These are phyloP conservation scores for Amniataba percoides DNA, from an alignment of 2,797 vertebrate genomes.

Conservation along the genomic window DNA sequence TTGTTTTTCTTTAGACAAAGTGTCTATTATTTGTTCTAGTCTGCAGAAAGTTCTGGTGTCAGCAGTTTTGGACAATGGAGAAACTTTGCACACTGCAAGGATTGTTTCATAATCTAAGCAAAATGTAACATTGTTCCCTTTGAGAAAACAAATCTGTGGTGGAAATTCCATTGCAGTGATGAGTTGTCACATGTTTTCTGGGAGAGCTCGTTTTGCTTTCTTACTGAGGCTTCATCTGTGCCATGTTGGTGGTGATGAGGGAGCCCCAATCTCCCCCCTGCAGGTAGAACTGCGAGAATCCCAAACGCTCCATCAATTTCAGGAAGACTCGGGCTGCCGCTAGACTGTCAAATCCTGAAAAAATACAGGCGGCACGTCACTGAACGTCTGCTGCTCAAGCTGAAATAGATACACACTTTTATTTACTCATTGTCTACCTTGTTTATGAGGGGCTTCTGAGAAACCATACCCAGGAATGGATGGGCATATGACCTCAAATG, in stretches of 20 bases:
- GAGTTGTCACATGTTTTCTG: constrained; percentile 9
- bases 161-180: constrained; percentile 34
- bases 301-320: constrained; percentile 91
- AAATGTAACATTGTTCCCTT: constrained; percentile 44
- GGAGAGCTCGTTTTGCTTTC: constrained; percentile 50
- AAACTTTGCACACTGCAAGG: constrained; percentile 28
- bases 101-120: constrained; percentile 34
- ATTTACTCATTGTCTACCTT: constrained; percentile 77
- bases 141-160: constrained; percentile 5
- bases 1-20: not conserved
- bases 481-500: constrained; percentile 92
- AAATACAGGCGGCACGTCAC: not conserved
- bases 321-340: constrained; percentile 89
- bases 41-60: constrained; percentile 38
- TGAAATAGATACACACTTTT: not conserved
- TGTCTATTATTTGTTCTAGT: not conserved
- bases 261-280: constrained; percentile 93
- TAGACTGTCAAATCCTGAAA: constrained; percentile 85
- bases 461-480: constrained; percentile 93
- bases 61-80: constrained; percentile 19
- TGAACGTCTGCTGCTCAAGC: not conserved
- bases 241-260: constrained; percentile 87
- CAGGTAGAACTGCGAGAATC: constrained; percentile 89
- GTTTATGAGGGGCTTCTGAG: constrained; percentile 89
- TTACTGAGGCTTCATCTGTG: constrained; percentile 93